Base-by-base conservation (phyloP, 2,797 vertebrate species). In the Artibeus lituratus region DNA sequence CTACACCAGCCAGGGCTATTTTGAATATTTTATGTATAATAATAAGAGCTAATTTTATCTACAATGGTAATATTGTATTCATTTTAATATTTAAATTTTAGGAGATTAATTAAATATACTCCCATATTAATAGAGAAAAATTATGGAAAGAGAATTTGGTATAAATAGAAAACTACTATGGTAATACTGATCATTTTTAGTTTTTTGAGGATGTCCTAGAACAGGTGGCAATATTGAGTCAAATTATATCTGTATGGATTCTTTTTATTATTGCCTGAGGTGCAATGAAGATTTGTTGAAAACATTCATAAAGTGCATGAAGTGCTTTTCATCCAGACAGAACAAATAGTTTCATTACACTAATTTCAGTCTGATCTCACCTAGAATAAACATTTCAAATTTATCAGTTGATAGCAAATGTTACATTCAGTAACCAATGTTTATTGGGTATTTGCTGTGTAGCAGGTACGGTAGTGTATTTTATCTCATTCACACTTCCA, bases 71-170 rank as follows among this genome's bases (percentile, higher is more conserved):
- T 77, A 72, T 59, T 35, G 11, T 57, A n/a, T 65, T 70, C 1
- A 55, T 78, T 93, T 96, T 95, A 16, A 76, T 69, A 87, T 90
- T 69, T 90, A 91, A 82, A 90, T 65, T 77, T 95, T 94, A 90
- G 55, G 18, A 76, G 80, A 74, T 84, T 73, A 87, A 62, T 44
- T 94, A 95, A 95, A 59, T 93, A 11, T 0, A 85, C 9, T 80
- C 29, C 22, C 9, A 67, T 73, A 92, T 77, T 77, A 95, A 83
- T 65, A 59, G 3, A 77, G 37, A 93, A 91, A 91, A 22, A 77
- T 53, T 87, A 16, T 69, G 16, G 69, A 49, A 35, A 87, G 24
- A 93, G 7, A 86, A 88, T 83, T 87, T 94, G 22, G 42, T 69
- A 22, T 62, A 55, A 77, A 1, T 32, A 73, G 37, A 53, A 80